phyloP scores from a whole-genome alignment of 2,888 invertebrate species.

The Stenchaetothrips biformis region DNA sequence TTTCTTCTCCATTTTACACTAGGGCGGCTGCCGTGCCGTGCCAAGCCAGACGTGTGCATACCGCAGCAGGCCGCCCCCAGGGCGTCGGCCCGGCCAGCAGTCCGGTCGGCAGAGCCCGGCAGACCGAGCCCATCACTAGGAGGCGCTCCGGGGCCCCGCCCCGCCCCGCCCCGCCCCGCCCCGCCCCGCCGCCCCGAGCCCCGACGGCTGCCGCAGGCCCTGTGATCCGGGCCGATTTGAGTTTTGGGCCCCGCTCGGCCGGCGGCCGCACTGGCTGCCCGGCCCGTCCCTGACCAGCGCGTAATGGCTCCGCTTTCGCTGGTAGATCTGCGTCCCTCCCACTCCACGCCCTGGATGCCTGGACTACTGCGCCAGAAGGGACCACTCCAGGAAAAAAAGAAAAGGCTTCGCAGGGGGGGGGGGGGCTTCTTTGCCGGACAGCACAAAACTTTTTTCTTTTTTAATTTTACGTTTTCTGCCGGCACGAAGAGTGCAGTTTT shows the following conservation, averaged over 20 bases:
- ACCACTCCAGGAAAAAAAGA: no score
- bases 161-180: neutral
- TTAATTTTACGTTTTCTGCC: no score
- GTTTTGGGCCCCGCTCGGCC: neutral
- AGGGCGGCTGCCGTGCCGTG: neutral
- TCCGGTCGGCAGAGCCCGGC: neutral
- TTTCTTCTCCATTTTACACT: neutral
- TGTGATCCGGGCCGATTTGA: neutral
- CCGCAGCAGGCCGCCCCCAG: neutral
- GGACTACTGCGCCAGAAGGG: neutral
- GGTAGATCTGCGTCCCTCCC: neutral
- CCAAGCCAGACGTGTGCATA: neutral
- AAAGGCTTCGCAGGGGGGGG: no score
- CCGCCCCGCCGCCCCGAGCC: neutral
- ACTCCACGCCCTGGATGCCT: neutral
- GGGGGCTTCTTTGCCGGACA: no score
- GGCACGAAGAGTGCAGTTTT: no score
- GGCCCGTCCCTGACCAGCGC: neutral
- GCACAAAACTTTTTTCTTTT: no score
- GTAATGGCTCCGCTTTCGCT: conserved; percentile 9
- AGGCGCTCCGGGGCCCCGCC: neutral
- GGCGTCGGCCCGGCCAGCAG: neutral
- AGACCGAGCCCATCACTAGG: neutral
- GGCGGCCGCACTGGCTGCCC: neutral
- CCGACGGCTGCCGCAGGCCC: no score